These are phyloP conservation scores for Heliconius himera DNA, from an alignment of 1,140 invertebrate species.

Conservation along the genomic window DNA sequence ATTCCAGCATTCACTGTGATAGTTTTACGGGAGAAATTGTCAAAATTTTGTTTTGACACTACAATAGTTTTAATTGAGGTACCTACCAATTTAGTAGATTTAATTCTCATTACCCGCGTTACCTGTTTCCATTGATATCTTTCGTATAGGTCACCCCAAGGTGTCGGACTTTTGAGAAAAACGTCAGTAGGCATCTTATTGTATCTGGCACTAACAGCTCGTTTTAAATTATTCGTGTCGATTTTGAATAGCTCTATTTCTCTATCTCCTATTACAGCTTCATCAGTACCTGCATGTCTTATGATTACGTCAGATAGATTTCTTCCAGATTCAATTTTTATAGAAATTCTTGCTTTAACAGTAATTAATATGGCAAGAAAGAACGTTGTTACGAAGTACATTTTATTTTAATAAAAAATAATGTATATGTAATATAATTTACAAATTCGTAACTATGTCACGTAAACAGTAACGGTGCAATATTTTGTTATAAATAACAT, in stretches of 20 bases:
- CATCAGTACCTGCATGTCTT: constrained; percentile 41
- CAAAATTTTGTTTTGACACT: constrained; percentile 63
- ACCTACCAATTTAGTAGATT: constrained; percentile 53
- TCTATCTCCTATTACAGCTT: constrained; percentile 36
- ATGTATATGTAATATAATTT: neutral
- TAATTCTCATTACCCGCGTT: constrained; percentile 50
- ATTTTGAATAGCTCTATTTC: constrained; percentile 35
- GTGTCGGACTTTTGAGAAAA: constrained; percentile 60
- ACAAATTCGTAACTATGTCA: neutral
- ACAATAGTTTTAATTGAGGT: constrained; percentile 46
- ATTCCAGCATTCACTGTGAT: constrained; percentile 69
- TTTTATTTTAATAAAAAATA: constrained; percentile 6
- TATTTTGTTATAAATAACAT: neutral
- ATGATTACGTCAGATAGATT: constrained; percentile 35
- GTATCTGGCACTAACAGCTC: too few species aligned
- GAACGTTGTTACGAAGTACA: neutral
- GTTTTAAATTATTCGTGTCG: constrained; percentile 38
- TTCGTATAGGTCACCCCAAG: constrained; percentile 64
- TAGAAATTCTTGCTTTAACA: constrained; percentile 36
- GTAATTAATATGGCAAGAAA: neutral
- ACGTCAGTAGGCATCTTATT: constrained; percentile 43
- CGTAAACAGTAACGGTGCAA: neutral
- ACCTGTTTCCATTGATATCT: constrained; percentile 63
- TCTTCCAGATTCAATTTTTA: constrained; percentile 37
- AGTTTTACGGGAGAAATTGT: constrained; percentile 55